These are phyloP conservation scores for Hemistola chrysoprasaria DNA, from an alignment of 2,888 invertebrate genomes.

Conservation along the genomic window DNA sequence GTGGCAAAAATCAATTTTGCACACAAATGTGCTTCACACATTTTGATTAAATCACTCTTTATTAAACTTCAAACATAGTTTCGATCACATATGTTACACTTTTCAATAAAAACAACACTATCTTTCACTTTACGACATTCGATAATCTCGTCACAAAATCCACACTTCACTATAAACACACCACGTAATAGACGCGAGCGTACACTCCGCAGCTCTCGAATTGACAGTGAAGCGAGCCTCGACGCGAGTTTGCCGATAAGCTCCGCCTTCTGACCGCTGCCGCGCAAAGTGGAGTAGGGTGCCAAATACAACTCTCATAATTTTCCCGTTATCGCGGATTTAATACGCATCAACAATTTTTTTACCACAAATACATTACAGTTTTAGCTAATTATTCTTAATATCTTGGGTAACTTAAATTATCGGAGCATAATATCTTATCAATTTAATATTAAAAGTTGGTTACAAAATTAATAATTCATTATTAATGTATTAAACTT, in stretches of 20 bases:
- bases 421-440: no score
- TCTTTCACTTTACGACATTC: slow-evolving; percentile 78
- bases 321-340: no score
- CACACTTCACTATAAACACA: slow-evolving; percentile 79
- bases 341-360: no score
- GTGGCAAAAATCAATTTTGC: slow-evolving; percentile 83
- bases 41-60: slow-evolving; percentile 72
- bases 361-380: slow-evolving; percentile 7
- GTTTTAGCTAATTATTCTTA: not conserved
- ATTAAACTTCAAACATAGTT: slow-evolving; percentile 67
- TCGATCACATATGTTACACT: slow-evolving; percentile 67
- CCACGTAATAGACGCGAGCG: slow-evolving; percentile 79
- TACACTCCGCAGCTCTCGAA: slow-evolving; percentile 80
- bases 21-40: slow-evolving; percentile 78
- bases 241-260: slow-evolving; percentile 82
- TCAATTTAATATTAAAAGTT: no score
- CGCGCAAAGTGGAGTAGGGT: slow-evolving; percentile 80
- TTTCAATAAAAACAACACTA: slow-evolving; percentile 64
- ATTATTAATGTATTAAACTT: no score
- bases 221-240: slow-evolving; percentile 79
- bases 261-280: slow-evolving; percentile 82
- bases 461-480: no score
- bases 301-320: slow-evolving; percentile 35
- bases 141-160: slow-evolving; percentile 77
- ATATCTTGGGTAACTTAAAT: no score